A percentile compares a stretch with the other conserved stretches of the same genome.
These are phyloP conservation scores for Dendroctonus valens DNA, from an alignment of 1,140 invertebrate genomes.

Conservation along the genomic window DNA sequence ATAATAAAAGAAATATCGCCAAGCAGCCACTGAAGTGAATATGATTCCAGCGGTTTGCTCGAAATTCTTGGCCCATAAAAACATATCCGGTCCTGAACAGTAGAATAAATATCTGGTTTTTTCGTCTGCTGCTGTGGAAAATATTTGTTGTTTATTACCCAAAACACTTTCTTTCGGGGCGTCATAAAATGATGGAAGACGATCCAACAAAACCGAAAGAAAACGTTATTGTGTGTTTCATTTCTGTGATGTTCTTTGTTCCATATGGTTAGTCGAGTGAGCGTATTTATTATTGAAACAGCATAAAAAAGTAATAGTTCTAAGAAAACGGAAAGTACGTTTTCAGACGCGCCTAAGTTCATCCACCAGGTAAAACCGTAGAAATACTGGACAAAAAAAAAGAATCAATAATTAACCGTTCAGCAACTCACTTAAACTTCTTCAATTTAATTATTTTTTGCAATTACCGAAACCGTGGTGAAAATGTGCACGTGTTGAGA, in stretches of 20 bases:
- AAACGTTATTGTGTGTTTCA: constrained; percentile 23
- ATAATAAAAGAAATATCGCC: constrained; percentile 32
- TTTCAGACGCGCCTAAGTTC: no score
- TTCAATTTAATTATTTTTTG: no score
- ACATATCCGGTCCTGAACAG: constrained; percentile 27
- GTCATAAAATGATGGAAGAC: constrained; percentile 16
- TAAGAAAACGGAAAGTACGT: constrained; percentile 19
- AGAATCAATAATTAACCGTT: no score
- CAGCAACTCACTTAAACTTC: no score
- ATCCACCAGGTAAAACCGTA: no score
- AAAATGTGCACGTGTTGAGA: no score
- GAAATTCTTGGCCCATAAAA: constrained; percentile 30
- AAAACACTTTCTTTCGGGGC: constrained; percentile 24
- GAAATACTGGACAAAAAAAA: no score
- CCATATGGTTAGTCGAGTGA: constrained; percentile 4
- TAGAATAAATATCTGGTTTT: constrained; percentile 23
- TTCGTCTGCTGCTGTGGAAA: constrained; percentile 11
- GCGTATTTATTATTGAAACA: constrained; percentile 13
- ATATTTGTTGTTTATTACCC: constrained; percentile 30
- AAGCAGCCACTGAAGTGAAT: constrained; percentile 22
- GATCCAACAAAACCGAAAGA: constrained; percentile 3
- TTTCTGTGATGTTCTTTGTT: constrained; percentile 24
- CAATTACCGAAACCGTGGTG: no score
- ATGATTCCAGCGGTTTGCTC: constrained; percentile 29
- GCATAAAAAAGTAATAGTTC: background rate